These are phyloP conservation scores for Ylistrum balloti DNA, from an alignment of 1,140 invertebrate species.

Conservation along the genomic window DNA sequence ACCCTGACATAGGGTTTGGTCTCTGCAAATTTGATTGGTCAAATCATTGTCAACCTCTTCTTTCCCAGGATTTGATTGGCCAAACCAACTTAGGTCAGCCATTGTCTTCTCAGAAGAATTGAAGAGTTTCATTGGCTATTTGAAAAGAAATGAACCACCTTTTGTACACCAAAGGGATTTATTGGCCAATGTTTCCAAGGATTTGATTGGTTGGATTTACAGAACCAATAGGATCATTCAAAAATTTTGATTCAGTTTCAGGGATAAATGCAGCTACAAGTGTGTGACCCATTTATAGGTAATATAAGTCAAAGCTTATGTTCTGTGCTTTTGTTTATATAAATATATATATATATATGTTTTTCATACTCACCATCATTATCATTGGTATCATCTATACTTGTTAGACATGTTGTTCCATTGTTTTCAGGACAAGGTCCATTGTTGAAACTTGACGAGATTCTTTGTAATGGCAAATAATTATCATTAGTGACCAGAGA, in stretches of 20 bases:
- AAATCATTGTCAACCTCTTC: constrained; percentile 2
- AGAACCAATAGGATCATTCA: constrained; percentile 24
- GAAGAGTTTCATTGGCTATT: background rate
- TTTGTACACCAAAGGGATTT: background rate
- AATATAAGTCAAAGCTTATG: background rate
- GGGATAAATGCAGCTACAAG: constrained; percentile 15
- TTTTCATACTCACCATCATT: background rate
- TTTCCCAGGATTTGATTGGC: constrained; percentile 4
- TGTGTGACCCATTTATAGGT: background rate
- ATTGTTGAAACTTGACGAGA: background rate
- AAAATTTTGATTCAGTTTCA: constrained; percentile 11
- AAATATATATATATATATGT: background rate
- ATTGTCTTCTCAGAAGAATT: background rate
- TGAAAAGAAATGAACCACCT: background rate
- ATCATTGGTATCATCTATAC: background rate
- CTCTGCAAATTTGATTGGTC: constrained; percentile 36
- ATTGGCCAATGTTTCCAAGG: background rate
- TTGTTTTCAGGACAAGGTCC: background rate
- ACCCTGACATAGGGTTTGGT: constrained; percentile 61
- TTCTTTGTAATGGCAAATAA: background rate
- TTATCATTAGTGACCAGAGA: background rate
- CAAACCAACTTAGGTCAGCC: background rate
- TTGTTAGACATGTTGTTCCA: constrained; percentile 8
- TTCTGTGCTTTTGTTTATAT: background rate
- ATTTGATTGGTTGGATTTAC: constrained; percentile 34